phyloP scores from a whole-genome alignment of 2,113 vertebrate species.

The Silurus glanis region DNA sequence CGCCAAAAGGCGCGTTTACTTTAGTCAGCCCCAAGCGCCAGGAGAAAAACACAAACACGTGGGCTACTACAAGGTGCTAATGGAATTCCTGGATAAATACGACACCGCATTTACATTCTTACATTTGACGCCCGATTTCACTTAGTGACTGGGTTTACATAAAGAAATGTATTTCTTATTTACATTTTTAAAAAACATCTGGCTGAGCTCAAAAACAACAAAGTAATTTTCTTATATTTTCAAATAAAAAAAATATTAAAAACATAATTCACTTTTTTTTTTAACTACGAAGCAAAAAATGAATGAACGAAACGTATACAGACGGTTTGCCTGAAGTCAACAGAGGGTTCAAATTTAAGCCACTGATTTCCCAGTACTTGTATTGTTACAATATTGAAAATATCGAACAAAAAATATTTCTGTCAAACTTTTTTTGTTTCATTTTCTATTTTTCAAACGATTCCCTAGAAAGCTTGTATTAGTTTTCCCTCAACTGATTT shows the following conservation, averaged over 20 bases:
- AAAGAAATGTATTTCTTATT: neutral
- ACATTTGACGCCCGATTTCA: neutral
- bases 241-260: too few species aligned
- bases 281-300: too few species aligned
- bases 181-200: too few species aligned
- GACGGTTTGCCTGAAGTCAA: too few species aligned
- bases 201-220: neutral
- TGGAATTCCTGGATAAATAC: neutral
- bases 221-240: neutral
- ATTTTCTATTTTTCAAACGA: neutral
- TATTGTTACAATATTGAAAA: neutral
- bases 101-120: neutral
- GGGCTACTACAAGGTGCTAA: neutral
- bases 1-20: conserved; percentile 36
- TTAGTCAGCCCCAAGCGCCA: conserved; percentile 37
- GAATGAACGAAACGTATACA: too few species aligned
- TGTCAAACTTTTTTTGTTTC: neutral
- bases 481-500: too few species aligned
- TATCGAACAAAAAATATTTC: too few species aligned
- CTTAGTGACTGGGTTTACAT: neutral
- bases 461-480: too few species aligned
- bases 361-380: too few species aligned
- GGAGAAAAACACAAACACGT: conserved; percentile 33
- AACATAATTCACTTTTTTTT: too few species aligned
- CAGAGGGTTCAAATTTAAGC: too few species aligned